These are phyloP conservation scores for Reticulitermes lucifugus DNA, from an alignment of 2,888 invertebrate species.

Conservation along the genomic window DNA sequence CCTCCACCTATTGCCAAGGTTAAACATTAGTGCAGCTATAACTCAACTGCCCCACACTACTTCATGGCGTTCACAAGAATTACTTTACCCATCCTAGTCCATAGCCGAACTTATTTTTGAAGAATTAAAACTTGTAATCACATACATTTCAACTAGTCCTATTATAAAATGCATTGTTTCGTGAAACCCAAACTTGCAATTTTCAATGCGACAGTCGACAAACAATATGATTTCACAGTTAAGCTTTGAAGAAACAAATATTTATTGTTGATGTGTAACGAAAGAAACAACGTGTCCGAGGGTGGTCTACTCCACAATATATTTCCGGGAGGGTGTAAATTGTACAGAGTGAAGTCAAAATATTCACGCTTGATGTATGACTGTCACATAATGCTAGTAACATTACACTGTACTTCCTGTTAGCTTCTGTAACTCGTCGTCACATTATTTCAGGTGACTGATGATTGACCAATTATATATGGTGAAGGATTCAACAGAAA, in stretches of 20 bases:
- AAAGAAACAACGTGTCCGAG: neutral
- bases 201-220: neutral
- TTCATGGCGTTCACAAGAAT: too few species aligned
- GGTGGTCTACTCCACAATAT: neutral
- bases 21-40: too few species aligned
- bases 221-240: neutral
- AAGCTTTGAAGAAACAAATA: constrained; percentile 9
- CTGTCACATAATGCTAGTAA: neutral
- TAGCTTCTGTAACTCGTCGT: neutral
- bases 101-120: too few species aligned
- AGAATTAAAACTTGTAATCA: too few species aligned
- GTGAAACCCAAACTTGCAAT: neutral
- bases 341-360: neutral
- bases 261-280: neutral
- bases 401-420: neutral
- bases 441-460: too few species aligned
- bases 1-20: too few species aligned
- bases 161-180: too few species aligned
- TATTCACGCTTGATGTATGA: neutral
- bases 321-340: neutral
- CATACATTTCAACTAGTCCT: too few species aligned
- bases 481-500: too few species aligned
- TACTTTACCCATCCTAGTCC: too few species aligned
- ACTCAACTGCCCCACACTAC: too few species aligned
- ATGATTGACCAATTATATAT: too few species aligned